Evolutionary conservation across 2,113 vertebrate genomes (phyloP).

Genomic region (Hepsetus odoe): DNA sequence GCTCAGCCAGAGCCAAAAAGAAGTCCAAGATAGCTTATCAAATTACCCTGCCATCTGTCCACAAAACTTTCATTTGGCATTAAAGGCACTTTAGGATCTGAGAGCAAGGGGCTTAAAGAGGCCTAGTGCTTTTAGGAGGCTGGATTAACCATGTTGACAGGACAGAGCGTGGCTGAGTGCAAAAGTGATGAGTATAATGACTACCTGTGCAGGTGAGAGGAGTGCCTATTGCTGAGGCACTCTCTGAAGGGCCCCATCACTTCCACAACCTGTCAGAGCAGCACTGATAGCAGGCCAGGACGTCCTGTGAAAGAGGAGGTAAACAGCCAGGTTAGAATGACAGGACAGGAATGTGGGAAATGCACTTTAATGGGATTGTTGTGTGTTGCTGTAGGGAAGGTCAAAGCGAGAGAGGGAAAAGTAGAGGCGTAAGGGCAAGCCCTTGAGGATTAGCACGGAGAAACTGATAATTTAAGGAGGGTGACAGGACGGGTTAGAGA

Average conservation of each 20-base stretch:
- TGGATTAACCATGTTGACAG: conserved; percentile 59
- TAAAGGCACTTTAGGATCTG: conserved; percentile 58
- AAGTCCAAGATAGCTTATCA: conserved; percentile 44
- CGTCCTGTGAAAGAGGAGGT: conserved; percentile 72
- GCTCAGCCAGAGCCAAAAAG: conserved; percentile 28
- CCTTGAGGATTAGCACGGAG: background rate
- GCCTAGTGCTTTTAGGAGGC: conserved; percentile 63
- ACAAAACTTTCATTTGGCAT: conserved; percentile 55
- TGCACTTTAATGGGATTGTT: conserved; percentile 71
- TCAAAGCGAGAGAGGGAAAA: conserved; percentile 50
- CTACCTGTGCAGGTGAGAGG: conserved; percentile 73
- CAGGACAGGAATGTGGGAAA: conserved; percentile 73
- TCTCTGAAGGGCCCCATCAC: conserved; percentile 68
- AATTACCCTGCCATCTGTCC: conserved; percentile 55
- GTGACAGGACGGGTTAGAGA: background rate
- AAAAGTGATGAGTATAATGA: conserved; percentile 66
- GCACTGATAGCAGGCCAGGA: conserved; percentile 50
- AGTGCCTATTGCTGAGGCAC: conserved; percentile 58
- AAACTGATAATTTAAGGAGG: background rate
- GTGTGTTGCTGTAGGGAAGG: conserved; percentile 66
- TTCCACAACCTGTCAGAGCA: conserved; percentile 76
- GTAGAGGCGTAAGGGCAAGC: conserved; percentile 6
- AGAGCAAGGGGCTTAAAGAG: conserved; percentile 35
- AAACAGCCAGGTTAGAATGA: conserved; percentile 76
- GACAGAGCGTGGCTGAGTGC: conserved; percentile 60